phyloP scores from a whole-genome alignment of 2,888 invertebrate genomes.

The Rhorus exstirpatorius region DNA sequence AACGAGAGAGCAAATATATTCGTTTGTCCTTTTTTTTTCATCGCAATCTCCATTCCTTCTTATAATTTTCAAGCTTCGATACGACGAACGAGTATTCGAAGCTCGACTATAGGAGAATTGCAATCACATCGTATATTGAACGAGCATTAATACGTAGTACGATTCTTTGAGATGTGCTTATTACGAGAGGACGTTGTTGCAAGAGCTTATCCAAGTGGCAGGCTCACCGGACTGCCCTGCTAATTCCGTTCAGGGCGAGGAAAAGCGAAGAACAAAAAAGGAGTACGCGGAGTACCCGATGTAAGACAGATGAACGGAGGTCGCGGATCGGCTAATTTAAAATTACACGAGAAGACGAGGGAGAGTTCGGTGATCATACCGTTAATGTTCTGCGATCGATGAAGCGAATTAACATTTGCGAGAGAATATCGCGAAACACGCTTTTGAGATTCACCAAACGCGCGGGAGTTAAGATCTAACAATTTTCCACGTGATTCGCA shows the following conservation, averaged over 20 bases:
- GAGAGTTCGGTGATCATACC: conserved; percentile 11
- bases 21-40: conserved; percentile 29
- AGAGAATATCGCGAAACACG: conserved; percentile 22
- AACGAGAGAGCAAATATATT: conserved; percentile 33
- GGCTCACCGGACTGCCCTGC: not conserved
- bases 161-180: conserved; percentile 38
- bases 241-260: not conserved
- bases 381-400: conserved; percentile 29
- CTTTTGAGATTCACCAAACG: conserved; percentile 20
- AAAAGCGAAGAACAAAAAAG: not conserved
- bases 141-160: conserved; percentile 47
- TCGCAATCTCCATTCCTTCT: conserved; percentile 10
- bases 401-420: conserved; percentile 33
- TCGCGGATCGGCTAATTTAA: no score
- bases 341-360: no score
- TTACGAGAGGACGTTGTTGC: conserved; percentile 38
- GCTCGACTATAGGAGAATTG: conserved; percentile 28
- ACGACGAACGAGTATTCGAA: conserved; percentile 12
- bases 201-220: conserved; percentile 25
- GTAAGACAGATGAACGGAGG: conserved; percentile 38
- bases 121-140: conserved; percentile 36
- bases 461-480: conserved; percentile 21
- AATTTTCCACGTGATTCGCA: not conserved
- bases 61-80: conserved; percentile 28
- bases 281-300: no score